These are phyloP conservation scores for Cosmia trapezina DNA, from an alignment of 2,888 invertebrate genomes.

Conservation along the genomic window DNA sequence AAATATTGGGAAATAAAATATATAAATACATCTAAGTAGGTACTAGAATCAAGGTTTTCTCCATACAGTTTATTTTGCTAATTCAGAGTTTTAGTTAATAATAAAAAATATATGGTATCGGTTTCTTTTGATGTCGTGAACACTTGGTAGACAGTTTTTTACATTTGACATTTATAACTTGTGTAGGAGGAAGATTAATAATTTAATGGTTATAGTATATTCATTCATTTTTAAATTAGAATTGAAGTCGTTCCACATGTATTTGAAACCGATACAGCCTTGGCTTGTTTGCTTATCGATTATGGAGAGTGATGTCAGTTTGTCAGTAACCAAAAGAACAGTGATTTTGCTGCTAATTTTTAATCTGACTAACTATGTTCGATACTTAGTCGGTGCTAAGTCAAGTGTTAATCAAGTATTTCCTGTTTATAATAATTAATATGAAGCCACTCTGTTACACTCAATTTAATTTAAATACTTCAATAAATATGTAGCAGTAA, in stretches of 20 bases:
- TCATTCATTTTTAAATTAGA: conserved; percentile 34
- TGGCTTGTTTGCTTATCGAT: not conserved
- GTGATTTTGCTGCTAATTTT: conserved; percentile 15
- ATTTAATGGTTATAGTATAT: conserved; percentile 19
- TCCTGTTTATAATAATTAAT: not conserved
- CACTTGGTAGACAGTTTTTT: conserved; percentile 43
- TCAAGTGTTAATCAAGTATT: conserved; percentile 22
- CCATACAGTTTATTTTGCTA: conserved; percentile 19
- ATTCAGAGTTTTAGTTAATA: conserved; percentile 29
- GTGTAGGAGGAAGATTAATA: conserved; percentile 36
- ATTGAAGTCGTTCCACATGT: not conserved
- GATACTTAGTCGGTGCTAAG: conserved; percentile 8
- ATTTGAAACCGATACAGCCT: not conserved
- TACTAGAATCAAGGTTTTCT: not conserved
- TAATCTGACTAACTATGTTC: not conserved
- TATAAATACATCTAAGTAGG: not conserved
- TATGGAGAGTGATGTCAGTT: not conserved
- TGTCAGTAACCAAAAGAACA: not conserved
- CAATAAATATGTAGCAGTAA: conserved; percentile 10
- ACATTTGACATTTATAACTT: conserved; percentile 39
- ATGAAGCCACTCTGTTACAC: not conserved
- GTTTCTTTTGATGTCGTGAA: conserved; percentile 42
- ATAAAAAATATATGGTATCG: conserved; percentile 35
- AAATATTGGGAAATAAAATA: conserved; percentile 8
- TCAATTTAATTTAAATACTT: conserved; percentile 3